Evolutionary conservation across 2,113 vertebrate genomes (phyloP).

Genomic region (Athene cunicularia): DNA sequence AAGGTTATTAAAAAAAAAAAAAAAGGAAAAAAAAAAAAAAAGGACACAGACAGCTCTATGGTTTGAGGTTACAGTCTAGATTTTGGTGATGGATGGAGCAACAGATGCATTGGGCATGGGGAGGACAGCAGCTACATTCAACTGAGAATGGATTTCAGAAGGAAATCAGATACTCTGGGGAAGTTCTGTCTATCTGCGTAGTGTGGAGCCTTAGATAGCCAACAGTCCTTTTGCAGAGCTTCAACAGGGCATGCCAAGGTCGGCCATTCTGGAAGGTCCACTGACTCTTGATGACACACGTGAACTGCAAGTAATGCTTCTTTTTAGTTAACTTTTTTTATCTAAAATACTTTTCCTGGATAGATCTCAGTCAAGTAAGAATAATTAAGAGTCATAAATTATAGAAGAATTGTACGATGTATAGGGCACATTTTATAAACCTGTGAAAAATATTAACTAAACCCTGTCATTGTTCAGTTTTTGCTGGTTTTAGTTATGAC

Average conservation of each 20-base stretch:
- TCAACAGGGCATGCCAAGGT: neutral
- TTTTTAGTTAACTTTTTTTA: neutral
- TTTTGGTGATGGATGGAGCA: neutral
- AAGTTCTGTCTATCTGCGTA: neutral
- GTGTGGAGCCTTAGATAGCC: neutral
- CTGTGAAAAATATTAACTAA: neutral
- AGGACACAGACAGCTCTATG: neutral
- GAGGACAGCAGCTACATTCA: neutral
- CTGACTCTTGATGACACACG: neutral
- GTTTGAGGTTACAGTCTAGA: neutral
- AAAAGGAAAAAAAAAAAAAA: neutral
- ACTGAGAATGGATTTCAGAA: neutral
- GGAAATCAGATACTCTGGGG: neutral
- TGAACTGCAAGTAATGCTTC: neutral
- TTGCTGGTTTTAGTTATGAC: neutral
- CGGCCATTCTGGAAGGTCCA: neutral
- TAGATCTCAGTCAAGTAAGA: neutral
- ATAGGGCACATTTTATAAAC: neutral
- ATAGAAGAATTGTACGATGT: neutral
- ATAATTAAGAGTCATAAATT: neutral
- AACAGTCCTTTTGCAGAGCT: neutral
- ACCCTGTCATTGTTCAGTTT: neutral
- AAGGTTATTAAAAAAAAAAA: neutral
- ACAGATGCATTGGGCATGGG: neutral
- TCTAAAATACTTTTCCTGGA: neutral